phyloP scores from a whole-genome alignment of 2,113 vertebrate genomes.

The Aplodontia rufa region DNA sequence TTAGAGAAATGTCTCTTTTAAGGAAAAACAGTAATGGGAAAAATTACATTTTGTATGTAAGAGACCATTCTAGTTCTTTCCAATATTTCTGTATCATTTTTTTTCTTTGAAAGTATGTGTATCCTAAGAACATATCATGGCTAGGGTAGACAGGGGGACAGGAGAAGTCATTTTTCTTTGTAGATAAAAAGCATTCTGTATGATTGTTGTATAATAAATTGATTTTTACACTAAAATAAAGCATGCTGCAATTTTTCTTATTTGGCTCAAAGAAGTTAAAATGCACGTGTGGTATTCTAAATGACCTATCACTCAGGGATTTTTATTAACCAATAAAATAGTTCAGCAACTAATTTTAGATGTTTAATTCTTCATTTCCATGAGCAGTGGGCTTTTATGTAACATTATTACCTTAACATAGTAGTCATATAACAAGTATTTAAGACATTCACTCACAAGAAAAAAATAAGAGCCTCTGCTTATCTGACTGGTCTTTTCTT shows the following conservation, averaged over 20 bases:
- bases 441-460: neutral
- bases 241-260: constrained; percentile 36
- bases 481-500: no score
- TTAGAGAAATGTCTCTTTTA: neutral
- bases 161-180: constrained; percentile 70
- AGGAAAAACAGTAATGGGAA: neutral
- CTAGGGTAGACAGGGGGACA: constrained; percentile 30
- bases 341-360: constrained; percentile 49
- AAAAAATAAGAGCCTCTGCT: neutral
- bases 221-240: constrained; percentile 74
- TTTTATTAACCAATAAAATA: constrained; percentile 25
- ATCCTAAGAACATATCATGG: constrained; percentile 62
- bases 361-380: constrained; percentile 35
- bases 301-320: neutral
- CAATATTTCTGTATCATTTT: neutral
- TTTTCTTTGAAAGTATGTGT: constrained; percentile 44
- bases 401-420: neutral
- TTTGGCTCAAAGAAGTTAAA: constrained; percentile 18
- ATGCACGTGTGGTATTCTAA: neutral
- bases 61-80: neutral
- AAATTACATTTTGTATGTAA: neutral
- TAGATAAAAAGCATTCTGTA: constrained; percentile 73
- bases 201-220: constrained; percentile 76
- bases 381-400: neutral
- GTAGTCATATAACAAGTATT: neutral